A percentile compares a stretch with the other conserved stretches of the same genome.
Conservation (phyloP, 1,140 invertebrate genomes). For the Drosophila nannoptera region DNA sequence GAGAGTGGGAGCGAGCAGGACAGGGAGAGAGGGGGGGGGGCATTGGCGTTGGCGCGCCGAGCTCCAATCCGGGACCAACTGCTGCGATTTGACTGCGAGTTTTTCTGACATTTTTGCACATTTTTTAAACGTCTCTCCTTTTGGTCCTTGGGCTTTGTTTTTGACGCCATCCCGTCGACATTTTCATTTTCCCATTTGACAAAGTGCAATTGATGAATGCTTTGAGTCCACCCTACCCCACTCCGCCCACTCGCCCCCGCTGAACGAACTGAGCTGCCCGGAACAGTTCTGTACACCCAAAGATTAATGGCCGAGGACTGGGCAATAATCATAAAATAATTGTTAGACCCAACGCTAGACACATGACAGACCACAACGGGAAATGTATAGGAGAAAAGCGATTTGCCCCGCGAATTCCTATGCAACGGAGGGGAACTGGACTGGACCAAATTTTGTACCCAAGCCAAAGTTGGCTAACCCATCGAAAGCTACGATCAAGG, state of each 20-base stretch:
- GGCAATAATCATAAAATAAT: constrained; percentile 67
- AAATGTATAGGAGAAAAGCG: neutral
- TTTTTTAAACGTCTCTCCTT: constrained; percentile 39
- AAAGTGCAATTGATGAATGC: constrained; percentile 72
- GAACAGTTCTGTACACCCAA: constrained; percentile 5
- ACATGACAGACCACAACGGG: neutral
- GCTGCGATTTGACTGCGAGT: constrained; percentile 71
- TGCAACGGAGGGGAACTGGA: too few relatives aligned
- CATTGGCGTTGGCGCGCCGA: neutral
- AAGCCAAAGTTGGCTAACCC: too few relatives aligned
- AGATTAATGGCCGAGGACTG: constrained; percentile 43
- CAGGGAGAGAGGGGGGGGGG: neutral
- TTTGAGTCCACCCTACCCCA: constrained; percentile 25
- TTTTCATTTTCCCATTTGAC: constrained; percentile 57
- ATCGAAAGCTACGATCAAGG: too few relatives aligned
- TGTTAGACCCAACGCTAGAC: constrained; percentile 19
- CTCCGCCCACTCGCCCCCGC: too few relatives aligned
- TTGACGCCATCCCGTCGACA: constrained; percentile 38
- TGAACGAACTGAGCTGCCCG: constrained; percentile 2
- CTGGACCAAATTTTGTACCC: too few relatives aligned
- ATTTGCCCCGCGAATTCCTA: neutral
- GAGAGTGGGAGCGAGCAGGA: neutral
- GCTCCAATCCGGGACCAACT: constrained; percentile 40
- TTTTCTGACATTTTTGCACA: constrained; percentile 76
- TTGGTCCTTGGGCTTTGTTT: constrained; percentile 50